Conservation (phyloP, 1,140 invertebrate genomes). For the Bathynomus jamesi region DNA sequence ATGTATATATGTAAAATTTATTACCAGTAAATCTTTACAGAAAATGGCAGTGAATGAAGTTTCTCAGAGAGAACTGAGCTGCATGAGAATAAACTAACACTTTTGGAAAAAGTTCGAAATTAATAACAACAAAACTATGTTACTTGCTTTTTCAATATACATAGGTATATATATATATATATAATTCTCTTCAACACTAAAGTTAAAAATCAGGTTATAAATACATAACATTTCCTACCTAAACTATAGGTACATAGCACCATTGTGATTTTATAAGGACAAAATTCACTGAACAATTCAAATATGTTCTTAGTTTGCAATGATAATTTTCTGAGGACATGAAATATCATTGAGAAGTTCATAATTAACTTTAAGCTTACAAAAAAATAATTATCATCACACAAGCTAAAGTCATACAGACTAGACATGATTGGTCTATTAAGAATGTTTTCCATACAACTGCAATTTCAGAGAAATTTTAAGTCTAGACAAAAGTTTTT, state of each 20-base stretch:
- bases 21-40: neutral
- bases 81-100: neutral
- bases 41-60: neutral
- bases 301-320: no score
- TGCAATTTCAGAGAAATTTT: no score
- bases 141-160: neutral
- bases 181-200: neutral
- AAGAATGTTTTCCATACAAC: no score
- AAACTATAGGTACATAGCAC: neutral
- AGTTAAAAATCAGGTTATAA: neutral
- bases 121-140: neutral
- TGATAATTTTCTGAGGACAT: no score
- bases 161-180: neutral
- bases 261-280: neutral
- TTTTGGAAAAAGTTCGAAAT: neutral
- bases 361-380: no score
- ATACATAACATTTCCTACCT: neutral
- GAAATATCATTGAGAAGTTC: no score
- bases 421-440: no score
- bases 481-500: no score
- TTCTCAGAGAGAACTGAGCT: neutral
- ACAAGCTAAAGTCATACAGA: no score
- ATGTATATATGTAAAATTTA: neutral
- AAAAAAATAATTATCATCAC: no score
- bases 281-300: no score